phyloP scores from a whole-genome alignment of 2,888 invertebrate genomes.

The Macrophya annulata region DNA sequence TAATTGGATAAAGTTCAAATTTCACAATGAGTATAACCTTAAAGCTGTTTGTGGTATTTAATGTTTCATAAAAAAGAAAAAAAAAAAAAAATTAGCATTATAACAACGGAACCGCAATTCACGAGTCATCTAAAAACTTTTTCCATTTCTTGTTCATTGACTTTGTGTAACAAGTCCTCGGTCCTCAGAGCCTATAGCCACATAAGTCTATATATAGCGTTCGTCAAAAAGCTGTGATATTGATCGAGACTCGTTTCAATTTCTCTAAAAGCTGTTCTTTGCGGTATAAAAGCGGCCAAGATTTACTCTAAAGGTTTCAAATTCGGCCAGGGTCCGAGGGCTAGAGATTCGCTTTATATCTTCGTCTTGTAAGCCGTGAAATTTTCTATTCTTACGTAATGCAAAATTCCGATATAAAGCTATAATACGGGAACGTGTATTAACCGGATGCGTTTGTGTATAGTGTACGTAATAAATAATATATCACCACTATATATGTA shows the following conservation, averaged over 20 bases:
- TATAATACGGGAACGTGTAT: not conserved
- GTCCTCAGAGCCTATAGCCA: not conserved
- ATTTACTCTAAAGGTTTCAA: slow-evolving; percentile 6
- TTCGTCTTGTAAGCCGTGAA: not conserved
- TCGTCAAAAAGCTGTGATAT: slow-evolving; percentile 41
- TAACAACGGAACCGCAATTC: not conserved
- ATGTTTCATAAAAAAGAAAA: no score
- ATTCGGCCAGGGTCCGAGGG: not conserved
- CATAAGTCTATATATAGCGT: not conserved
- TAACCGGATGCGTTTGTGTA: not conserved
- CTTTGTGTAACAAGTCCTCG: not conserved
- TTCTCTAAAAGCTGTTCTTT: slow-evolving; percentile 47
- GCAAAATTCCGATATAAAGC: not conserved
- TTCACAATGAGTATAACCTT: not conserved
- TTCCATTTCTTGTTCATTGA: slow-evolving; percentile 13
- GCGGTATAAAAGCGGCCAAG: not conserved
- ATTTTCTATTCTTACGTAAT: not conserved
- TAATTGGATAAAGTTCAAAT: not conserved
- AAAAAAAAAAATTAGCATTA: not conserved
- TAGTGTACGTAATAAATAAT: not conserved
- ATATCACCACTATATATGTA: not conserved
- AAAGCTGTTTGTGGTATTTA: not conserved
- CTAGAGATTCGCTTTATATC: slow-evolving; percentile 1
- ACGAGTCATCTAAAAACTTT: not conserved
- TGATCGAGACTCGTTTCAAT: slow-evolving; percentile 34